Conservation (phyloP, 2,113 vertebrate species). For the Stegostoma tigrinum region DNA sequence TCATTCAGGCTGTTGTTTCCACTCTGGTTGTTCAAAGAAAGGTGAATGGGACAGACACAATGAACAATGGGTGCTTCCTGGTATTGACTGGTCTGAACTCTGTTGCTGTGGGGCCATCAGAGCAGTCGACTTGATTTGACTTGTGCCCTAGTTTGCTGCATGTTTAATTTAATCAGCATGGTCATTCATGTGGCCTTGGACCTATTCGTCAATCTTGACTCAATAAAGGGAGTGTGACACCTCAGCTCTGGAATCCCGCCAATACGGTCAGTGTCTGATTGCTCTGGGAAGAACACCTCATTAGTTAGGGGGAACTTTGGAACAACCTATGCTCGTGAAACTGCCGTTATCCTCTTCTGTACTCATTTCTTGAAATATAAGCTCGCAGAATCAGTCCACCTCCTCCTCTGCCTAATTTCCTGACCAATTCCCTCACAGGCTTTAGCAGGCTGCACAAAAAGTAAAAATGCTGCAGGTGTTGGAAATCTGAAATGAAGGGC, state of each 20-base stretch:
- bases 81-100: background rate
- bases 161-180: background rate
- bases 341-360: background rate
- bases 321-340: background rate
- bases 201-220: background rate
- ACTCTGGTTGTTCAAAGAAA: background rate
- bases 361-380: background rate
- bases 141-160: background rate
- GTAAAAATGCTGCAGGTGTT: background rate
- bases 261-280: background rate
- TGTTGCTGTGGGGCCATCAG: background rate
- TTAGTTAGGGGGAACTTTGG: background rate
- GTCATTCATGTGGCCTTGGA: background rate
- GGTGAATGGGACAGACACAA: background rate
- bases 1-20: background rate
- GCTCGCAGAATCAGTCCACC: background rate
- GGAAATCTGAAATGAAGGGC: background rate
- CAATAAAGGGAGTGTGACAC: background rate
- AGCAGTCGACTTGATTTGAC: background rate
- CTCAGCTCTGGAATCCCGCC: background rate
- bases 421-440: no score
- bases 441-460: no score
- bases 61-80: background rate
- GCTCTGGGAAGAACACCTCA: background rate
- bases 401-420: no score